Conservation (phyloP, 2,888 invertebrate species). For the Zhengitettix transpicula region DNA sequence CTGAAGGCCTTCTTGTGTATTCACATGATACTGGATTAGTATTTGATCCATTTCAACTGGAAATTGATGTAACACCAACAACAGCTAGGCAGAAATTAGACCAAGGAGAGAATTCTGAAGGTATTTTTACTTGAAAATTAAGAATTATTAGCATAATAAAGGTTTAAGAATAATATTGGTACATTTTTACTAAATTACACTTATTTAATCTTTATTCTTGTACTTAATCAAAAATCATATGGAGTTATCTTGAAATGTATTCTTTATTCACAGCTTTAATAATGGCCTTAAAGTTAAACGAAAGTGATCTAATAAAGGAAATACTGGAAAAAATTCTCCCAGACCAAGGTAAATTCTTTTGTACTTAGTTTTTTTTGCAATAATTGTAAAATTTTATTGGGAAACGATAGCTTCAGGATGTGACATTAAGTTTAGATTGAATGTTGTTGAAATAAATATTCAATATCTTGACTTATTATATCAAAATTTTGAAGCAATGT, state of each 20-base stretch:
- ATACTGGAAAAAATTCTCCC: constrained; percentile 70
- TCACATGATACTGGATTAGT: constrained; percentile 58
- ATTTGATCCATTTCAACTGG: constrained; percentile 88
- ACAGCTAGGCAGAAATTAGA: constrained; percentile 40
- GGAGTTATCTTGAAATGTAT: too few species aligned
- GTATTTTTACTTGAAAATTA: constrained; percentile 19
- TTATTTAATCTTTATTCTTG: too few species aligned
- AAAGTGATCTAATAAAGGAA: constrained; percentile 52
- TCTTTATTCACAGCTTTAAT: constrained; percentile 45
- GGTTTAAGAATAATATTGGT: background rate
- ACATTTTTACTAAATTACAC: too few species aligned
- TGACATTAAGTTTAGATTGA: background rate
- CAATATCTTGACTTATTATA: background rate
- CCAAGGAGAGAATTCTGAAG: constrained; percentile 43
- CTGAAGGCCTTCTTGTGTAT: constrained; percentile 88
- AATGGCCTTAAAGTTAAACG: constrained; percentile 74
- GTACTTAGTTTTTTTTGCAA: background rate
- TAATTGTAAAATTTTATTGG: background rate
- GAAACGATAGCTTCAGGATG: background rate
- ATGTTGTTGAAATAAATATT: background rate
- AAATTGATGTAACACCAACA: constrained; percentile 64
- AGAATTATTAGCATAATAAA: background rate
- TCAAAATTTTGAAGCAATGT: too few species aligned
- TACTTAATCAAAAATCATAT: too few species aligned
- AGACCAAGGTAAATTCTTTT: constrained; percentile 45